Percentiles rank a stretch among this genome's conserved stretches.
These are phyloP conservation scores for Platygyra sinensis DNA, from an alignment of 64 coral and sea anemone species.

Conservation along the genomic window DNA sequence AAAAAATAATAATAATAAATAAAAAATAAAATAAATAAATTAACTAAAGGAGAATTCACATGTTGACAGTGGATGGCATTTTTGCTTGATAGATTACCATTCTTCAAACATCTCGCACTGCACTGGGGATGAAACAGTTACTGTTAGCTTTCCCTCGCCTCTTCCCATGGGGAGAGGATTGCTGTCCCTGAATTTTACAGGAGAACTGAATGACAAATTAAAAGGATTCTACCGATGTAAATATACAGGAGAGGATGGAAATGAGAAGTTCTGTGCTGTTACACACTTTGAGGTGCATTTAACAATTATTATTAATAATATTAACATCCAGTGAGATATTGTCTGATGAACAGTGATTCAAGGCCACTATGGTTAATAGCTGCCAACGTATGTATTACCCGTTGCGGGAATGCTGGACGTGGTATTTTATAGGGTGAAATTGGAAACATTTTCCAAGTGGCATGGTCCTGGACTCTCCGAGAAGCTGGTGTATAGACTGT, in stretches of 20 bases:
- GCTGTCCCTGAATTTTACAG: slow-evolving; percentile 84
- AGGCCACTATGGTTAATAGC: too few species aligned
- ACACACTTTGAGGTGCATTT: slow-evolving; percentile 92
- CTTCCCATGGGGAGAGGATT: slow-evolving; percentile 72
- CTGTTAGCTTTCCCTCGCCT: slow-evolving; percentile 63
- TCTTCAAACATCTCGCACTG: slow-evolving; percentile 62
- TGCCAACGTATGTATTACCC: too few species aligned
- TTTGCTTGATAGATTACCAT: not conserved
- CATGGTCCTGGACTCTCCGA: too few species aligned
- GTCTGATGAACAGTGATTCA: too few species aligned
- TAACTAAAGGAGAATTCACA: not conserved
- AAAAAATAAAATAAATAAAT: not conserved
- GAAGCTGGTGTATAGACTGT: too few species aligned
- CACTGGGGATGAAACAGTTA: slow-evolving; percentile 77
- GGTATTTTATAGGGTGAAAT: too few species aligned
- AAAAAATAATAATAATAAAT: too few species aligned
- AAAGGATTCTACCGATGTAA: slow-evolving; percentile 99
- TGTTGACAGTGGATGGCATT: not conserved
- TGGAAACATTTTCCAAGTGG: too few species aligned
- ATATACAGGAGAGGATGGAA: slow-evolving; percentile 75
- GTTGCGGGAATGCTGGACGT: too few species aligned
- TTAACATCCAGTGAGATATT: too few species aligned
- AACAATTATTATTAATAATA: not conserved
- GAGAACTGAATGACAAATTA: slow-evolving; percentile 95
- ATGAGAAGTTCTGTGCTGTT: slow-evolving; percentile 92